Evolutionary conservation across 1,140 invertebrate species (phyloP).

Genomic region (Sesamia nonagrioides): DNA sequence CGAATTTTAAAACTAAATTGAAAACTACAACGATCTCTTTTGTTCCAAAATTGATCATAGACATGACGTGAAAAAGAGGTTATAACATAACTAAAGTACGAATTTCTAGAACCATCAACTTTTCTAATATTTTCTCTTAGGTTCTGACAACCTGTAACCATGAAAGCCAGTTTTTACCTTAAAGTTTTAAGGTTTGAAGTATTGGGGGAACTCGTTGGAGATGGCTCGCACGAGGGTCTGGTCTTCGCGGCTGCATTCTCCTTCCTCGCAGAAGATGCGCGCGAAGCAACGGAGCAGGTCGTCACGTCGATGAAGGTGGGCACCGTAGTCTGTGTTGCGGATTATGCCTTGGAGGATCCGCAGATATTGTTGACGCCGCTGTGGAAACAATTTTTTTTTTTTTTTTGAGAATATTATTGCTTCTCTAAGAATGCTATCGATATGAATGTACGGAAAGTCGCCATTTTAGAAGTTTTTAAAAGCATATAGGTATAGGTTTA

Average conservation of each 20-base stretch:
- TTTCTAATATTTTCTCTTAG: neutral
- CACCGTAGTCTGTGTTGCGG: conserved; percentile 92
- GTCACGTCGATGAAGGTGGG: conserved; percentile 92
- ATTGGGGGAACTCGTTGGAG: conserved; percentile 94
- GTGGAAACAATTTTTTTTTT: conserved; percentile 26
- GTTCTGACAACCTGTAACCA: conserved; percentile 10
- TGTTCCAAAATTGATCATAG: conserved; percentile 5
- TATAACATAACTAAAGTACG: neutral
- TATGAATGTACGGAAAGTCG: too few relatives aligned
- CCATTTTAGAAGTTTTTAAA: too few relatives aligned
- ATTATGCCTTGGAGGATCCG: conserved; percentile 93
- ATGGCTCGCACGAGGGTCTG: conserved; percentile 93
- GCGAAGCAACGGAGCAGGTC: conserved; percentile 94
- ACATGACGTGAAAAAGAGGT: neutral
- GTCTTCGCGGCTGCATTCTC: conserved; percentile 91
- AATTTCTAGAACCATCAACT: neutral
- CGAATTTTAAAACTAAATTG: neutral
- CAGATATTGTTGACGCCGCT: conserved; percentile 92
- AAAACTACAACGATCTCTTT: conserved; percentile 11
- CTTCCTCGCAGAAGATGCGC: conserved; percentile 94
- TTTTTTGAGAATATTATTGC: too few relatives aligned
- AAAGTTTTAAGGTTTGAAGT: conserved; percentile 90
- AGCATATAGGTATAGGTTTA: too few relatives aligned
- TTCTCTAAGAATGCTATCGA: too few relatives aligned
- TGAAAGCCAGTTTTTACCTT: conserved; percentile 18